Conservation (phyloP, 2,797 vertebrate genomes). For the Antrozous pallidus region DNA sequence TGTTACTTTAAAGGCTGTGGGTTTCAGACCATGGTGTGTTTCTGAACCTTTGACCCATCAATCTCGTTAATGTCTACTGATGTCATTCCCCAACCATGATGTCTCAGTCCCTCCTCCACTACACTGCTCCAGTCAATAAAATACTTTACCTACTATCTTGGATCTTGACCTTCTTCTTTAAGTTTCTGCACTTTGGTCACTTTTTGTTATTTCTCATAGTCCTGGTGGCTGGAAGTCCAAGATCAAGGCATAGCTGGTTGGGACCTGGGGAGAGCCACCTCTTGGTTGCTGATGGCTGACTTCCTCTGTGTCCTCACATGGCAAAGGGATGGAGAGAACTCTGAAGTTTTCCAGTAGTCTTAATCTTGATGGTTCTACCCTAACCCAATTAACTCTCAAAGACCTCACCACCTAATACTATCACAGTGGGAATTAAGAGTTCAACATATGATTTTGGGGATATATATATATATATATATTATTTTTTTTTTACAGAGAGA, state of each 20-base stretch:
- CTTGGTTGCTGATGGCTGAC: not conserved
- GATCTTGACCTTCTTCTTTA: not conserved
- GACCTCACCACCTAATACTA: not conserved
- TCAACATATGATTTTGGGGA: not conserved
- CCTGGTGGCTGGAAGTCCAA: not conserved
- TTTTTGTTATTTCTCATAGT: not conserved
- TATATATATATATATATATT: not conserved
- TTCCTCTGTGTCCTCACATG: not conserved
- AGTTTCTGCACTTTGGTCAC: not conserved
- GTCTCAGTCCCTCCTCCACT: not conserved
- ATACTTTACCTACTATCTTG: not conserved
- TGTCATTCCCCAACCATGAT: not conserved
- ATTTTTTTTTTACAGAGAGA: too few relatives aligned
- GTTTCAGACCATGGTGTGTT: not conserved
- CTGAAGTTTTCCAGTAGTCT: not conserved
- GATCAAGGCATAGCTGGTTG: not conserved
- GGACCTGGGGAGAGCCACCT: too few relatives aligned
- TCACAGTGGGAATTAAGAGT: not conserved
- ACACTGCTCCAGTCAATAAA: not conserved
- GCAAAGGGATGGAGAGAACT: not conserved
- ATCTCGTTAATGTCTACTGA: not conserved
- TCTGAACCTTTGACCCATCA: not conserved
- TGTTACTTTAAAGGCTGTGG: not conserved
- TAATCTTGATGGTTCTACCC: not conserved
- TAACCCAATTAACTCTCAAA: not conserved